Conservation (phyloP, 2,113 vertebrate genomes). For the Coracopsis vasa region DNA sequence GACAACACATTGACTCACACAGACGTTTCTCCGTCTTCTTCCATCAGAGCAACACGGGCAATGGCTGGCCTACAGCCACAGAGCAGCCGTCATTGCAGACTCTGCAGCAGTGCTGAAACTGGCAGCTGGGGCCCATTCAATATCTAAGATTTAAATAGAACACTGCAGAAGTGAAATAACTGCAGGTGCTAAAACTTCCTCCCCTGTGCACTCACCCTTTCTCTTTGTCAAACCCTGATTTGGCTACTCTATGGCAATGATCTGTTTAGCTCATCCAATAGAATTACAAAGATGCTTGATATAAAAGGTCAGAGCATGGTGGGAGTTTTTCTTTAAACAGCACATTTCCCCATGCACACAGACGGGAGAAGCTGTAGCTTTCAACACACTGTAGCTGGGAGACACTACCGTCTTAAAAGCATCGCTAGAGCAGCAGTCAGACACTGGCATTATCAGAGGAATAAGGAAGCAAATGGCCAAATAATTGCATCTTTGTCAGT, state of each 20-base stretch:
- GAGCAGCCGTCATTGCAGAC: neutral
- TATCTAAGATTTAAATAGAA: neutral
- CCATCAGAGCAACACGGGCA: neutral
- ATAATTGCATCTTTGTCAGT: neutral
- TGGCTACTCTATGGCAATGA: accelerated
- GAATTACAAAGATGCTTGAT: neutral
- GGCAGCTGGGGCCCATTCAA: neutral
- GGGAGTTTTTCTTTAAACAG: neutral
- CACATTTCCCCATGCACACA: neutral
- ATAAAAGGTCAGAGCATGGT: accelerated
- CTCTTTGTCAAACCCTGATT: neutral
- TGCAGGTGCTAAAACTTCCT: neutral
- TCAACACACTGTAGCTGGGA: accelerated
- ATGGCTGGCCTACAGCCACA: neutral
- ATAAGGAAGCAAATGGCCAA: neutral
- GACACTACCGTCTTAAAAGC: neutral
- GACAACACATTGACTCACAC: neutral
- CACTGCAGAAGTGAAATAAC: neutral
- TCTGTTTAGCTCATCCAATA: neutral
- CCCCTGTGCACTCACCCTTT: neutral
- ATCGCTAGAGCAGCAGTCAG: neutral
- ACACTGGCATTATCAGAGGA: neutral
- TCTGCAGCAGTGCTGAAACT: neutral
- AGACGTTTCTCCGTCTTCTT: neutral
- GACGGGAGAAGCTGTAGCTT: neutral